Conservation (phyloP, 2,113 vertebrate genomes). For the Marmota monax region DNA sequence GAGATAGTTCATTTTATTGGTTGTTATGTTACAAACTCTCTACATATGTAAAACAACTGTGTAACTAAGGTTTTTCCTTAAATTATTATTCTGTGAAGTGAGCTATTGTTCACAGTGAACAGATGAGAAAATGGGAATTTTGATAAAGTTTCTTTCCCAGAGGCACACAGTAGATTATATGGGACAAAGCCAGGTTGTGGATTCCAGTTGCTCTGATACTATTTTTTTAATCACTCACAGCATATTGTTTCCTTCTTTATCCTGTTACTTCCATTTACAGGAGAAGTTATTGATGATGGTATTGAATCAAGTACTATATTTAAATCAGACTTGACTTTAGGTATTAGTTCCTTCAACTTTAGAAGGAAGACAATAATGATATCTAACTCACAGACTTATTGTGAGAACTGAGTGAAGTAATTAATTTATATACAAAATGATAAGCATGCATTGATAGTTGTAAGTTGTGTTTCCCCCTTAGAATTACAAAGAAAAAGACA, state of each 20-base stretch:
- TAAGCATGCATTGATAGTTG: neutral
- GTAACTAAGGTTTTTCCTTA: neutral
- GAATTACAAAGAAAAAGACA: neutral
- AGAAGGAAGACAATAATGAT: neutral
- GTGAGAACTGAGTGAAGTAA: neutral
- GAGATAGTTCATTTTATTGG: constrained; percentile 14
- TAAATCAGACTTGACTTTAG: neutral
- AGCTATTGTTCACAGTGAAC: neutral
- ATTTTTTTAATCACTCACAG: neutral
- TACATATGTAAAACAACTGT: neutral
- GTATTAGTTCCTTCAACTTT: neutral
- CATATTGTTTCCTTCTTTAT: neutral
- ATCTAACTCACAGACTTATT: neutral
- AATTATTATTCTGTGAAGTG: neutral
- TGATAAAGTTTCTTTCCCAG: neutral
- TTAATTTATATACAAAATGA: neutral
- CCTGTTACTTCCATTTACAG: neutral
- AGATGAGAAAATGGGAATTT: neutral
- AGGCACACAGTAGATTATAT: neutral
- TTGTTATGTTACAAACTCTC: neutral
- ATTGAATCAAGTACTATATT: neutral
- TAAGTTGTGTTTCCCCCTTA: neutral
- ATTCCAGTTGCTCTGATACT: neutral
- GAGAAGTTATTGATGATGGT: neutral
- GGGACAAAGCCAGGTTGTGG: neutral